Base-by-base conservation (phyloP, 2,113 vertebrate species). In the Miniopterus natalensis region DNA sequence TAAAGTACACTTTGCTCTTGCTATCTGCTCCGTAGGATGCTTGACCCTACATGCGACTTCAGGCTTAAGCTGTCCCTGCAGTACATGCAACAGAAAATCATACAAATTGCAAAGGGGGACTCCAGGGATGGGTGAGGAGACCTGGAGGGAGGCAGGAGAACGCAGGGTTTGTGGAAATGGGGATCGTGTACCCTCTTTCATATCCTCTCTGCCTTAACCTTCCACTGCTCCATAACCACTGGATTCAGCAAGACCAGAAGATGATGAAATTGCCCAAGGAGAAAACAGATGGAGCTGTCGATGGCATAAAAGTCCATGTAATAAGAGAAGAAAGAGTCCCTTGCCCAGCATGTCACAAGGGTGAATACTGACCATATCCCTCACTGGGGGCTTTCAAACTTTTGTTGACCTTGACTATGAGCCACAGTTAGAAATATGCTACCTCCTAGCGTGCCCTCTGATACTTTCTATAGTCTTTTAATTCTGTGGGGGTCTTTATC, bases 21-120 rank as follows among this genome's bases (percentile, higher is more conserved):
- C 96, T 77, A 36, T 77, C 95, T 84, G 86, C 88, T 96, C 95
- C 45, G 79, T 63, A 66, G 92, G 94, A 88, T 31, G 91, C 93
- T 68, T 95, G 96, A 92, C 95, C 96, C 96, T 91, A 92, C 97
- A 96, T 95, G 92, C 88, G 92, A 95, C 94, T 96, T 65, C 71
- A 65, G 94, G 85, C 81, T 96, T 59, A 92, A 31, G 73, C 84
- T 66, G n/a, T 89, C 92, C 94, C 78, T 94, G 66, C 90, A 94
- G 77, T 21, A 91, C 74, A 84, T 83, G 93, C 95, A 81, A 91
- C 94, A 96, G 85, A 79, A 80, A 92, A 65, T 49, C 1, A 0
- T 91, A 93, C 96, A 97, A 94, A 96, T 95, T 97, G 92, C 83
- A 84, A 74, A 93, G 95, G 87, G 11, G 49, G 79, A 84, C 83